These are phyloP conservation scores for Rhinolophus ferrumequinum DNA, from an alignment of 2,113 vertebrate species.

Conservation along the genomic window DNA sequence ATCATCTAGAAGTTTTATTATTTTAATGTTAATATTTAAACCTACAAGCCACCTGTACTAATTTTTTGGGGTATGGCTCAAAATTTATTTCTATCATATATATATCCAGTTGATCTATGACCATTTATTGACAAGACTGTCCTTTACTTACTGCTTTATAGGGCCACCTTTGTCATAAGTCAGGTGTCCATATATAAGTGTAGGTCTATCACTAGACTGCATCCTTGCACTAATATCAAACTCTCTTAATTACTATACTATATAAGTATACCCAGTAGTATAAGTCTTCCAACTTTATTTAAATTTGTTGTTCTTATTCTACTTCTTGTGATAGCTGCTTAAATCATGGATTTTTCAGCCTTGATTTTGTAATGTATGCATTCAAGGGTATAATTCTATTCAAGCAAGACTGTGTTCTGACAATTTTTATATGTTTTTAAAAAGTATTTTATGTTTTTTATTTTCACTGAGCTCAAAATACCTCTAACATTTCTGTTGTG, in stretches of 20 bases:
- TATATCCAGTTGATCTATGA: not conserved
- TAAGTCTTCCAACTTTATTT: not conserved
- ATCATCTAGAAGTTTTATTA: constrained; percentile 4
- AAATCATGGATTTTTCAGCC: not conserved
- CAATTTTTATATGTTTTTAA: not conserved
- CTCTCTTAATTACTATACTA: not conserved
- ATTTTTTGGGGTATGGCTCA: not conserved
- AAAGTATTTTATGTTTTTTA: not conserved
- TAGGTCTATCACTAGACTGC: not conserved
- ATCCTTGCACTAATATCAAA: not conserved
- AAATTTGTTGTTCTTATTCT: not conserved
- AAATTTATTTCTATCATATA: not conserved
- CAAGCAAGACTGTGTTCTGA: not conserved
- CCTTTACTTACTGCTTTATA: not conserved
- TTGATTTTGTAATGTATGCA: not conserved
- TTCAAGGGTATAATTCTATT: not conserved
- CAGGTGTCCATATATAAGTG: not conserved
- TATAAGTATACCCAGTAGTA: not conserved
- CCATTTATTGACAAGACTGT: not conserved
- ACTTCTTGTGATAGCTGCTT: not conserved
- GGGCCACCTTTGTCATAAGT: not conserved
- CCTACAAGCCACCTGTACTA: not conserved
- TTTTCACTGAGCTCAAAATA: not conserved
- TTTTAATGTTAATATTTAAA: not conserved
- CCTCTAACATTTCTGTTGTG: not conserved